A percentile compares a stretch with the other conserved stretches of the same genome.
These are phyloP conservation scores for Marmota monax DNA, from an alignment of 2,113 vertebrate species.

Conservation along the genomic window DNA sequence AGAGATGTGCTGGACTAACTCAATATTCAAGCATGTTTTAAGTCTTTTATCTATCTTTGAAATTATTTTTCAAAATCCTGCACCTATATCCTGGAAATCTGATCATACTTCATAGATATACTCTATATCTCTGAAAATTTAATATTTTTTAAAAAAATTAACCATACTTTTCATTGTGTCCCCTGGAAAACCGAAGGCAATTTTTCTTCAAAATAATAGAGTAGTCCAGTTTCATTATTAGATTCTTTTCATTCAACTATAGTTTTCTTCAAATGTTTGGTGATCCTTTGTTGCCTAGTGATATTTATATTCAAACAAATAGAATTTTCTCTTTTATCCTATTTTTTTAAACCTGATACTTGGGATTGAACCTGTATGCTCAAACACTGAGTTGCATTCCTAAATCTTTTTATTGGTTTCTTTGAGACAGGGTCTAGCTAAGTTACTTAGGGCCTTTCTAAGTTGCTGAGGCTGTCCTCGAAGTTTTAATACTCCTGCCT, in stretches of 20 bases:
- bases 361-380: no score
- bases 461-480: no score
- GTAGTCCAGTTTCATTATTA: background rate
- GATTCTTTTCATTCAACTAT: background rate
- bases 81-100: background rate
- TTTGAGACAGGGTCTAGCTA: no score
- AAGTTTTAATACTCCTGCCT: no score
- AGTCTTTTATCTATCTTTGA: background rate
- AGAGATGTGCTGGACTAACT: background rate
- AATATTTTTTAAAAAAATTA: background rate
- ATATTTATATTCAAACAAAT: slow-evolving; percentile 40
- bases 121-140: background rate
- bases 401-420: no score
- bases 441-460: no score
- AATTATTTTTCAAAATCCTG: background rate
- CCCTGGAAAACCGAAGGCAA: slow-evolving; percentile 31
- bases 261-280: slow-evolving; percentile 20
- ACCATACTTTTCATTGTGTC: background rate
- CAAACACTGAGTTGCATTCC: no score
- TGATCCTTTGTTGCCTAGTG: background rate
- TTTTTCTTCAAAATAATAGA: background rate
- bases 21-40: background rate
- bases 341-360: no score
- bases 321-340: no score
- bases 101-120: background rate